Evolutionary conservation across 1,140 invertebrate genomes (phyloP).

Genomic region (Microplitis mediator): DNA sequence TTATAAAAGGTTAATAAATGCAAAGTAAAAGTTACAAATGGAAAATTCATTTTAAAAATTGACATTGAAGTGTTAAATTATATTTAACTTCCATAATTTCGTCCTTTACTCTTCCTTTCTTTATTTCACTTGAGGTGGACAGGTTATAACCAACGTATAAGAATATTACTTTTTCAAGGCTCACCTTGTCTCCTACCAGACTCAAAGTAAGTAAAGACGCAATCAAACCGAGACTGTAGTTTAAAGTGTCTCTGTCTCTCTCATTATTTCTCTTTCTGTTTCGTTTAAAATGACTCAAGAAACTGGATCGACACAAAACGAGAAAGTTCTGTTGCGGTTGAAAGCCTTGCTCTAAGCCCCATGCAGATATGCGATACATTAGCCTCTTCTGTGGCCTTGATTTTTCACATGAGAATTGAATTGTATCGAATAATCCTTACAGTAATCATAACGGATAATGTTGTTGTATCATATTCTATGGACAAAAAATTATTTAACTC

Average conservation of each 20-base stretch:
- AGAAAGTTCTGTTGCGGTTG: conserved; percentile 58
- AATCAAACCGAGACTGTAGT: background rate
- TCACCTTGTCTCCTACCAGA: background rate
- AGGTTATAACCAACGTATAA: background rate
- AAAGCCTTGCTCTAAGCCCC: conserved; percentile 40
- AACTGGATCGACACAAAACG: conserved; percentile 56
- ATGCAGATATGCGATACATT: background rate
- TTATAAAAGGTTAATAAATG: conserved; percentile 2
- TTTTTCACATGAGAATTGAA: background rate
- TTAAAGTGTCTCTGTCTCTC: background rate
- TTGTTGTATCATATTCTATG: background rate
- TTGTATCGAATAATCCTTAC: background rate
- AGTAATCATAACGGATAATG: background rate
- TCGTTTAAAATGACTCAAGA: conserved; percentile 52
- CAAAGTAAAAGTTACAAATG: background rate
- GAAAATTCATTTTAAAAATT: background rate
- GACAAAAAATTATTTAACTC: too few relatives aligned
- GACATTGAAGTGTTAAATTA: conserved; percentile 5
- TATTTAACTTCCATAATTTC: conserved; percentile 1
- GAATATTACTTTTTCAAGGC: conserved; percentile 10
- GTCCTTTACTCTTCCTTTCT: conserved; percentile 12
- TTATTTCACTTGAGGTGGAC: conserved; percentile 8
- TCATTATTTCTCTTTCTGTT: background rate
- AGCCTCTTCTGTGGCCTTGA: background rate
- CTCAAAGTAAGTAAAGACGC: background rate